A percentile compares a stretch with the other conserved stretches of the same genome.
Conservation (phyloP, 2,797 vertebrate genomes). For the Rhadinocentrus ornatus region DNA sequence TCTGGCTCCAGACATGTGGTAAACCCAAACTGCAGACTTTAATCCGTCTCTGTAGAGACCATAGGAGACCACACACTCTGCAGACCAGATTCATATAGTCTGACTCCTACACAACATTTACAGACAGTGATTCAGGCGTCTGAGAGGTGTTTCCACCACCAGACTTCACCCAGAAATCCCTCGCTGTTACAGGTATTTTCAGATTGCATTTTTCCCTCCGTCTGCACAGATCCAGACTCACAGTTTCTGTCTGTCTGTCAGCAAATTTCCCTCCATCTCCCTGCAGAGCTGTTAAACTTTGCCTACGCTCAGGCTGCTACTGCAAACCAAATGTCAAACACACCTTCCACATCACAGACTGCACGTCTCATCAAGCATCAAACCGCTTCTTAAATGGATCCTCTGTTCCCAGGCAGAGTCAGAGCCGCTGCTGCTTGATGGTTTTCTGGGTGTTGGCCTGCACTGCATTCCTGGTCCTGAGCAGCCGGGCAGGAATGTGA, state of each 20-base stretch:
- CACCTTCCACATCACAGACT: constrained; percentile 32
- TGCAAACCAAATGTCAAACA: constrained; percentile 18
- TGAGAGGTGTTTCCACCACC: constrained; percentile 43
- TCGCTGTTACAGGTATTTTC: constrained; percentile 20
- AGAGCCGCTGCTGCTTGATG: constrained; percentile 15
- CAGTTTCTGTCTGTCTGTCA: constrained; percentile 11
- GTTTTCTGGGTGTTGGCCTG: constrained; percentile 49
- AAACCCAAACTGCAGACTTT: constrained; percentile 56
- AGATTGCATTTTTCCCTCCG: constrained; percentile 14
- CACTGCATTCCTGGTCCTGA: constrained; percentile 55
- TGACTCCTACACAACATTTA: constrained; percentile 54
- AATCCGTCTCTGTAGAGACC: constrained; percentile 52
- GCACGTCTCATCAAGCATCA: constrained; percentile 21
- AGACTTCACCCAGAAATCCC: constrained; percentile 13
- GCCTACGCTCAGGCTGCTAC: constrained; percentile 27
- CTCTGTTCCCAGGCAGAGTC: constrained; percentile 1
- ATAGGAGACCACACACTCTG: constrained; percentile 57
- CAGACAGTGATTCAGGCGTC: constrained; percentile 65
- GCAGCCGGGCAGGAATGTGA: constrained; percentile 52
- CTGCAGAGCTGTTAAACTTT: constrained; percentile 7
- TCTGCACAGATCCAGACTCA: constrained; percentile 11
- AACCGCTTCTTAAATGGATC: constrained; percentile 39
- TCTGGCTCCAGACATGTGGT: constrained; percentile 63
- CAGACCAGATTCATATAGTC: constrained; percentile 32
- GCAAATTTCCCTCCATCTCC: constrained; percentile 5